phyloP scores from a whole-genome alignment of 2,888 invertebrate species.

The Sinodicranocentrus sp. region DNA sequence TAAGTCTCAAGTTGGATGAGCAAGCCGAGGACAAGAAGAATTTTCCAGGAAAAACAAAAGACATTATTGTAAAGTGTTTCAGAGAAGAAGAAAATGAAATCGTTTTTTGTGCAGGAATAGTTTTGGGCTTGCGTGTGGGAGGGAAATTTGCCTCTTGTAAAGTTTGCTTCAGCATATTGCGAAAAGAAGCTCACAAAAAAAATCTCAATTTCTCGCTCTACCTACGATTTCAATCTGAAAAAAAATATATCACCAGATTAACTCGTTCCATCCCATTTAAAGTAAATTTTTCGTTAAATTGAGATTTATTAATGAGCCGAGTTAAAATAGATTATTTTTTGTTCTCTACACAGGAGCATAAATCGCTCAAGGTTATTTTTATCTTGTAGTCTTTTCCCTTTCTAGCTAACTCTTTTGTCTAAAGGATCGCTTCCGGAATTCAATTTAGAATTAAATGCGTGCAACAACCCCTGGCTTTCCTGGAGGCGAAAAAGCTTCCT shows the following conservation, averaged over 20 bases:
- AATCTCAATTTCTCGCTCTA: not conserved
- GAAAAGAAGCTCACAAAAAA: no score
- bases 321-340: conserved; percentile 20
- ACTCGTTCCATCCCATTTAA: conserved; percentile 38
- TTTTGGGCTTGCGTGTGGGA: no score
- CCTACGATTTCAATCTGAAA: not conserved
- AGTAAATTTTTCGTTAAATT: conserved; percentile 44
- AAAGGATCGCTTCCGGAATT: conserved; percentile 54
- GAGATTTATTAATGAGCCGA: conserved; percentile 25
- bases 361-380: not conserved
- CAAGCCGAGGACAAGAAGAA: no score
- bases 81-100: not conserved
- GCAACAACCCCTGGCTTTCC: conserved; percentile 3
- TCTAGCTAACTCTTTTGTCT: conserved; percentile 3
- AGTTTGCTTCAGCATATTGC: no score
- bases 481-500: conserved; percentile 5
- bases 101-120: no score
- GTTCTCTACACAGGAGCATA: not conserved
- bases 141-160: not conserved
- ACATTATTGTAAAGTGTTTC: no score
- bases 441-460: conserved; percentile 42
- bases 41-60: no score
- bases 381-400: not conserved
- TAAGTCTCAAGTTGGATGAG: no score
- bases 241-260: not conserved